phyloP scores from a whole-genome alignment of 2,797 vertebrate species.

The Acanthurus leucopareius region DNA sequence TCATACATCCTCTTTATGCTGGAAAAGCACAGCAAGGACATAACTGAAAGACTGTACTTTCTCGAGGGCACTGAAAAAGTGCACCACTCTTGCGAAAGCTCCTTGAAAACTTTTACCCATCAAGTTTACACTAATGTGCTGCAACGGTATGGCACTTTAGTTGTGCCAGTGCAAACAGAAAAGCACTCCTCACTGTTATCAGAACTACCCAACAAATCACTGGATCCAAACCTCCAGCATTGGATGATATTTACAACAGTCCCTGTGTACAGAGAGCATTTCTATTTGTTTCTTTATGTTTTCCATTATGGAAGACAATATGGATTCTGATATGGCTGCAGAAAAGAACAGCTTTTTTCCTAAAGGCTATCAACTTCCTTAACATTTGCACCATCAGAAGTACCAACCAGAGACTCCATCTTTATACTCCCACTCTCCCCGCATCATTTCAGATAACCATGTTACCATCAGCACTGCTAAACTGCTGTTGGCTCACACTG shows the following conservation, averaged over 20 bases:
- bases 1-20: background rate
- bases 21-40: slow-evolving; percentile 1
- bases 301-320: background rate
- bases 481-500: slow-evolving; percentile 15
- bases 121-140: slow-evolving; percentile 2
- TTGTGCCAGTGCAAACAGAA: slow-evolving; percentile 10
- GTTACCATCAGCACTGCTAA: slow-evolving; percentile 2
- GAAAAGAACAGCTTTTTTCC: background rate
- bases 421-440: background rate
- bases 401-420: slow-evolving; percentile 17
- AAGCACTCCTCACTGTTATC: slow-evolving; percentile 3
- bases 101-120: slow-evolving; percentile 23
- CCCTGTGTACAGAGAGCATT: background rate
- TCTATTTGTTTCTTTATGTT: background rate
- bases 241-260: background rate
- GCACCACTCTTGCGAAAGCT: background rate
- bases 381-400: slow-evolving; percentile 2
- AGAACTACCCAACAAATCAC: slow-evolving; percentile 1
- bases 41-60: background rate
- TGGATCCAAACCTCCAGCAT: slow-evolving; percentile 6
- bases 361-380: background rate
- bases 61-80: background rate
- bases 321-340: background rate
- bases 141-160: background rate
- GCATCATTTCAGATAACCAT: slow-evolving; percentile 12